Evolutionary conservation across 2,113 vertebrate species (phyloP).

Genomic region (Ammodytes marinus): DNA sequence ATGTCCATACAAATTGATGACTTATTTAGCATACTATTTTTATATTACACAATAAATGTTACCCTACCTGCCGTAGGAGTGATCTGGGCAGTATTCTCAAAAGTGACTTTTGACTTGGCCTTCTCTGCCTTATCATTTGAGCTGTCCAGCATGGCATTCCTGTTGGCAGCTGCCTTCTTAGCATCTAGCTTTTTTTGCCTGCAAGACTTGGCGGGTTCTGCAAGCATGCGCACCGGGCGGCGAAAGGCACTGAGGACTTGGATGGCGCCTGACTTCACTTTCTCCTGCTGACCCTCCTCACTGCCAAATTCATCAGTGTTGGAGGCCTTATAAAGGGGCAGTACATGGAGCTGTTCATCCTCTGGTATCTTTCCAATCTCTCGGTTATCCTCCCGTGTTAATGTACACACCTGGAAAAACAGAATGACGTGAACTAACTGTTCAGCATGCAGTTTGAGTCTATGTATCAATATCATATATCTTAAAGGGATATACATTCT

Average conservation of each 20-base stretch:
- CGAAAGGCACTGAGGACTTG: constrained; percentile 94
- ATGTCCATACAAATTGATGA: not conserved
- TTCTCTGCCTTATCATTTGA: constrained; percentile 88
- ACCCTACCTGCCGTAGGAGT: constrained; percentile 76
- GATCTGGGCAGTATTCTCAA: constrained; percentile 78
- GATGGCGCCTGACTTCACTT: constrained; percentile 92
- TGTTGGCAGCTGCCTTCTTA: constrained; percentile 92
- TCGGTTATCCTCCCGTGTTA: constrained; percentile 96
- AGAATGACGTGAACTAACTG: not conserved
- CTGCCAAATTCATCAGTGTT: constrained; percentile 95
- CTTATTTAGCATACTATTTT: not conserved
- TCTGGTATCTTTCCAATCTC: constrained; percentile 91
- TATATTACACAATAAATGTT: constrained; percentile 11
- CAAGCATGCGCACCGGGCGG: constrained; percentile 93
- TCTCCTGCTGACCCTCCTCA: constrained; percentile 92
- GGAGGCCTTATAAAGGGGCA: constrained; percentile 95
- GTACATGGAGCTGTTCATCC: constrained; percentile 97
- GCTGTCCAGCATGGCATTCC: constrained; percentile 88
- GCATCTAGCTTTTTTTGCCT: constrained; percentile 95
- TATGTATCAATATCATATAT: not conserved
- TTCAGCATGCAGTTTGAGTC: not conserved
- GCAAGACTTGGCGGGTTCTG: constrained; percentile 94
- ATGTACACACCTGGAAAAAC: constrained; percentile 91
- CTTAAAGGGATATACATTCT: not conserved
- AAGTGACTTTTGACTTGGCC: constrained; percentile 87